Base-by-base conservation (phyloP, 2,113 vertebrate genomes). In the Gasterosteus aculeatus region DNA sequence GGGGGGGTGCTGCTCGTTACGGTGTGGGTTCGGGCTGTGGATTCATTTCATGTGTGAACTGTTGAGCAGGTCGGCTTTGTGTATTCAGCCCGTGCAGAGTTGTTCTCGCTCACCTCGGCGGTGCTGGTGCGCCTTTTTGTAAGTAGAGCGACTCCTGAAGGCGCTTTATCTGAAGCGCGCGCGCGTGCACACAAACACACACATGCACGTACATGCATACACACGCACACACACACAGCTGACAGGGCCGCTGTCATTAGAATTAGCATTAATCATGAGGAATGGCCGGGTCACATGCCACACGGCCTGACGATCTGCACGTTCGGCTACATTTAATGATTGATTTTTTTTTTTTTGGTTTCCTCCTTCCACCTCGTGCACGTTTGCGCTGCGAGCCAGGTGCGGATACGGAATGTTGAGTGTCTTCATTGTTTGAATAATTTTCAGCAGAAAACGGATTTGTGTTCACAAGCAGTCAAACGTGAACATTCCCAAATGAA, bases 131-230 rank as follows among this genome's bases (percentile, higher is more conserved):
- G 89, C 87, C 87, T 91, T 85, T 91, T 91, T 88, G 92, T 86
- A 92, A 87, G 87, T 81, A 70, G 87, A 92, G 93, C 94, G 91
- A 92, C 92, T 94, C 92, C 92, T 93, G 87, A 93, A 94, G 92
- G 92, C 89, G 82, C 86, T 88, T 81, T 87, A 86, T 84, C 69
- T 78, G 87, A 87, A 87, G 76, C 80, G 33, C 49, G 1, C 49
- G 29, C 49, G 5, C 38, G 14, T 46, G 10, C 11, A 39, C 10
- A 22, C 54, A 31, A 11, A 10, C n/a, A 56, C 53, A 33, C 42
- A 19, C 42, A 33, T 42, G 11, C 42, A 31, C 31, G 18, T 22
- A 26, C 53, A 54, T 10, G 26, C 22, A 54, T 29, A 14, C 29
- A 33, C 56, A 58, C 56, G 18, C 31, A 33, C 57, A 35, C 29